Base-by-base conservation (phyloP, 2,888 invertebrate genomes). In the Cheilosia grossa region DNA sequence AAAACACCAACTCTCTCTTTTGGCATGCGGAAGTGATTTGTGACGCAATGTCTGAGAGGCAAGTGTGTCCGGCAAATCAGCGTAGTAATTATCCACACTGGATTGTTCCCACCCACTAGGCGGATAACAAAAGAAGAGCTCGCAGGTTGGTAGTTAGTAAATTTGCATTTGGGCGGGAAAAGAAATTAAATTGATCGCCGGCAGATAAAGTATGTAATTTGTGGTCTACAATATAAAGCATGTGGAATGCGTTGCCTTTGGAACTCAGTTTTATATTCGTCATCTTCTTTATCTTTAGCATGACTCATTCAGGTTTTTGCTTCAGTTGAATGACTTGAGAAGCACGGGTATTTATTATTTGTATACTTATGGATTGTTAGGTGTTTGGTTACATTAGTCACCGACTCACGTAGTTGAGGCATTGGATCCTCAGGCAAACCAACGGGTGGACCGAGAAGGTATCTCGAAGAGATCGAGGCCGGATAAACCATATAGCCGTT, bases 61-160 rank as follows among this genome's bases (percentile, higher is more conserved):
- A 37, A 37, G 10, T 40, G 40, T 59, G 40, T 40, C 15, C 2
- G 27, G 4, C 59, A 40, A 21, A 17, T 51, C 40, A 13, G 13
- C 37, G 37, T 37, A 37, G 4, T 21, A 37, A 4, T 21, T n/a
- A 44, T 24, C 19, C 30, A 56, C 47, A 33, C 6, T 56, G 21
- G n/a, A n/a, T 17, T 27, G 42, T 19, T 40, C 51, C 51, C 59
- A 59, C 51, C 59, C 51, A 59, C 27, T 17, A 51, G 49, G 51
- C 30, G 24, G 40, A 47, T 40, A 51, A 49, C 59, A 70, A 49
- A 70, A 21, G 51, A 51, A 30, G 15, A 33, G 10, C 30, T 30
- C 27, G 30, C 30, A 37, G 21, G 7, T 47, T 24, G 49, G 33
- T 49, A 37, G 33, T 47, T 21, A 15, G n/a, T 21, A 4, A 49